Evolutionary conservation across 1,140 invertebrate genomes (phyloP), one percentile per base, ranked within the genome.

Genomic region (Eulimnadia texana): DNA sequence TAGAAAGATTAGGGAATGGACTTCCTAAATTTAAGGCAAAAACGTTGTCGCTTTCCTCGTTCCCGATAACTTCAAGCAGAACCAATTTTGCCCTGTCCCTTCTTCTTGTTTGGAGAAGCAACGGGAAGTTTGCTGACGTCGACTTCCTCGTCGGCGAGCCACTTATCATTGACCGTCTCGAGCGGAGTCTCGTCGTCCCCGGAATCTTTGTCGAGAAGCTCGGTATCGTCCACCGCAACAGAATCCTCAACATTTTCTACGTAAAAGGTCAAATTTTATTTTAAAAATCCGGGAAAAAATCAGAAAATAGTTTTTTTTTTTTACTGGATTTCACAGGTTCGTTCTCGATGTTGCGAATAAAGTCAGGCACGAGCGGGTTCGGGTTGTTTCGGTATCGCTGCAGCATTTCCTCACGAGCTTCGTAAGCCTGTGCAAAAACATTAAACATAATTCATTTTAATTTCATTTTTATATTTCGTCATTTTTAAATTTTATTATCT

Each of bases 71-170:
- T 42, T 16, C 33, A 42, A 42, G 6, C 16, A 42, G 16, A 42
- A 42, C n/a, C n/a, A n/a, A n/a, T n/a, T 42, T 42, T 42, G 6
- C 33, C 33, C 16, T 42, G 33, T 6, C 33, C 16, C 16, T 16
- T 6, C 16, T 57, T 57, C 28, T 57, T 57, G 9, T 57, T 57
- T 23, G 55, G 24, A 11, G 55, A 57, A 13, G 55, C 55, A 16
- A 27, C 20, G n/a, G 55, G 55, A 1, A 57, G 22, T 20, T 57
- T 27, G 55, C 29, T 27, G 28, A 57, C 28, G 55, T 57, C 55
- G 22, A 57, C 55, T 27, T 57, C 55, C 11, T 57, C 55, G 13
- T 57, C 28, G 27, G 33, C 16, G 6, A 42, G 33, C 33, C 33
- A 42, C 6, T 42, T 16, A 16, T 42, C 33, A 42, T 42, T 16